phyloP scores from a whole-genome alignment of 2,113 vertebrate species.

The Martes martes region DNA sequence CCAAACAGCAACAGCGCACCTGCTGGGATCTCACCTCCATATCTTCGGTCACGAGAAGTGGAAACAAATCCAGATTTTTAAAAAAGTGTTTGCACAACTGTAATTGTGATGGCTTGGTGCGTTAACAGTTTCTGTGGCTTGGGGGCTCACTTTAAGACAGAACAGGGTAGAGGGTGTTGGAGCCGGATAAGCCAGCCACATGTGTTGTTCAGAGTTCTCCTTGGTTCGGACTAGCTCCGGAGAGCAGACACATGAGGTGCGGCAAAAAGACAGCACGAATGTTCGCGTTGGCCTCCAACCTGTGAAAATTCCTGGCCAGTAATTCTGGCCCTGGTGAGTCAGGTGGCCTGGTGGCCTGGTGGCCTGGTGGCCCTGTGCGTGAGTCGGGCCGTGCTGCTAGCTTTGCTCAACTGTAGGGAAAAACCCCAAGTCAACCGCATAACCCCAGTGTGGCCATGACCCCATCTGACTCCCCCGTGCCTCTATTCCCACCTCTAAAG shows the following conservation, averaged over 20 bases:
- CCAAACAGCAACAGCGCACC: too few relatives aligned
- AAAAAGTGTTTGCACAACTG: background rate
- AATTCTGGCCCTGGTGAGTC: too few relatives aligned
- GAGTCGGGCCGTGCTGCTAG: background rate
- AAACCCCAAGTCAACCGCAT: background rate
- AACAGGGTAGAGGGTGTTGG: background rate
- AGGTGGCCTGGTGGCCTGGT: too few relatives aligned
- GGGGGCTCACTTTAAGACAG: background rate
- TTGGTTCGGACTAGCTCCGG: background rate
- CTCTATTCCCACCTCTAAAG: background rate
- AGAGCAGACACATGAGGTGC: background rate
- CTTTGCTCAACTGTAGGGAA: background rate
- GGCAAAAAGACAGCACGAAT: background rate
- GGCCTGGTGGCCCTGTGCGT: too few relatives aligned
- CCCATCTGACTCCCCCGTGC: background rate
- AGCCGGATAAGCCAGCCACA: background rate
- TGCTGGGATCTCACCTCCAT: background rate
- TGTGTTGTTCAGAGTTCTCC: background rate
- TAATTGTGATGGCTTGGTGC: too few relatives aligned
- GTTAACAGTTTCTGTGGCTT: background rate
- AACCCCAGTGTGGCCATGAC: rapidly evolving
- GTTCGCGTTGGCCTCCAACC: background rate
- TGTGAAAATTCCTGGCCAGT: background rate
- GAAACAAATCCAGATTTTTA: background rate
- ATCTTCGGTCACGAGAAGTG: background rate